Percentiles rank a stretch among this genome's conserved stretches.
phyloP scores from a whole-genome alignment of 2,888 invertebrate genomes.

The Cephus nigrinus region DNA sequence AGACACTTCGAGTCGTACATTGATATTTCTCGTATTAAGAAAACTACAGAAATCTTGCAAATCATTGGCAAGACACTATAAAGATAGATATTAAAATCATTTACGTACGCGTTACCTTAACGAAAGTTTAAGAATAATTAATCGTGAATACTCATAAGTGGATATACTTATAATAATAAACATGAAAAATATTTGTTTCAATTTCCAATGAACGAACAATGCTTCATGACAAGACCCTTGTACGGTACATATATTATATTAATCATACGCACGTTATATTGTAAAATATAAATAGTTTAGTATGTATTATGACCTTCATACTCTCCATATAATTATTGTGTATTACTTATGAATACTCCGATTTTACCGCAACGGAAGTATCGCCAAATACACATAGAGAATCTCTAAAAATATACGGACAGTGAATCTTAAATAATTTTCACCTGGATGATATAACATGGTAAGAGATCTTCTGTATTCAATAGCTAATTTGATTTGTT shows the following conservation, averaged over 20 bases:
- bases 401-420: neutral
- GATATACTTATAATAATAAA: neutral
- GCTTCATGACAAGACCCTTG: neutral
- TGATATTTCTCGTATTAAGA: neutral
- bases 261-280: conserved; percentile 41
- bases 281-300: conserved; percentile 50
- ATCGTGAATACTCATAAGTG: neutral
- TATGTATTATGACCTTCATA: conserved; percentile 42
- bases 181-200: conserved; percentile 33
- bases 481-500: neutral
- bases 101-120: neutral
- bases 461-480: neutral
- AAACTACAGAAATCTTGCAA: neutral
- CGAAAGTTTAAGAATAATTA: neutral
- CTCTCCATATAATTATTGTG: conserved; percentile 39
- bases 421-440: neutral
- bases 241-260: conserved; percentile 4
- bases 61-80: neutral
- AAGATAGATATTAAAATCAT: neutral
- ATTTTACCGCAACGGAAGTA: conserved; percentile 28
- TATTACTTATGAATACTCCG: conserved; percentile 34
- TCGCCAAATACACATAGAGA: neutral
- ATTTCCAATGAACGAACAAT: conserved; percentile 34
- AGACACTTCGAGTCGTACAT: neutral
- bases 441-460: neutral